Evolutionary conservation across 1,140 invertebrate genomes (phyloP).

Genomic region (Phenacoccus solenopsis): DNA sequence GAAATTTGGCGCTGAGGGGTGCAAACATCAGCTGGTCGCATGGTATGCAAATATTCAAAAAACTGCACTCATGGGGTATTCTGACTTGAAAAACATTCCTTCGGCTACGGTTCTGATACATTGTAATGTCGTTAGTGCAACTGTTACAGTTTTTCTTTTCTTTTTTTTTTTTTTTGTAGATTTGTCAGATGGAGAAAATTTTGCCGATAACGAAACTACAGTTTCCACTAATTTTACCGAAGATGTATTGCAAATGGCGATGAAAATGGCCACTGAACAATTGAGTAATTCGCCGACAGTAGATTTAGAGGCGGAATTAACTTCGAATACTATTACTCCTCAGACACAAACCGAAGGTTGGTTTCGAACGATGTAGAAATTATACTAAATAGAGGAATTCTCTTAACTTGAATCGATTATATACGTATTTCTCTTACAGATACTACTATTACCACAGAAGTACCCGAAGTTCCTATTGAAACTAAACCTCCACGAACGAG

Average conservation of each 20-base stretch:
- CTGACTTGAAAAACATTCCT: too few species aligned
- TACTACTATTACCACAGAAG: not conserved
- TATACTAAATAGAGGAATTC: too few species aligned
- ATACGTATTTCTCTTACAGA: not conserved
- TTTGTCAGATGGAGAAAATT: not conserved
- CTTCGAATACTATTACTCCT: slow-evolving; percentile 23
- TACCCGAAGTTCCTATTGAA: not conserved
- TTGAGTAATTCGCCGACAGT: slow-evolving; percentile 2
- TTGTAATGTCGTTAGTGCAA: not conserved
- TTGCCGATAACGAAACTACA: not conserved
- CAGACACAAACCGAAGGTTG: slow-evolving; percentile 19
- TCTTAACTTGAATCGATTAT: not conserved
- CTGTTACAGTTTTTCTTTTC: not conserved
- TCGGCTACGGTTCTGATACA: too few species aligned
- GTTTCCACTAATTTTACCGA: slow-evolving; percentile 34
- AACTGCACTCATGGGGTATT: too few species aligned
- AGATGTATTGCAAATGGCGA: slow-evolving; percentile 73
- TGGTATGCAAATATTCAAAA: too few species aligned
- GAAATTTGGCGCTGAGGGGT: too few species aligned
- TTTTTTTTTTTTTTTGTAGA: not conserved
- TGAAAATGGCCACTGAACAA: slow-evolving; percentile 55
- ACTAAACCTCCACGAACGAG: slow-evolving; percentile 20
- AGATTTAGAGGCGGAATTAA: slow-evolving; percentile 24
- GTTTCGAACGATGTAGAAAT: not conserved
- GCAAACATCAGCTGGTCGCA: too few species aligned